Evolutionary conservation across 2,888 invertebrate genomes (phyloP).

Genomic region (Torymus auratus): DNA sequence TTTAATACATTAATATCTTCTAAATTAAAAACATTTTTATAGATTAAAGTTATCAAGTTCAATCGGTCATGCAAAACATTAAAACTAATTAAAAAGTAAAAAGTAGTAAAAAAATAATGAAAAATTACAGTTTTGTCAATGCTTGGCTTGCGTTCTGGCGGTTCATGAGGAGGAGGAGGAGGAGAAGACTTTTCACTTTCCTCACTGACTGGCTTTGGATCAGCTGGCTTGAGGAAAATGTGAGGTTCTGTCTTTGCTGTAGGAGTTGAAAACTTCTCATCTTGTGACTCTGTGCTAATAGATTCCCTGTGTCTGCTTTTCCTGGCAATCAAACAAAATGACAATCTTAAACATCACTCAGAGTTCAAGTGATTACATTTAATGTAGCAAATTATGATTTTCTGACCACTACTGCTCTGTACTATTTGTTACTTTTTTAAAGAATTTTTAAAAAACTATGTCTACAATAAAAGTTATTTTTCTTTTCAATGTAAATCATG

Average conservation of each 20-base stretch:
- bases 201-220: conserved; percentile 68
- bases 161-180: conserved; percentile 40
- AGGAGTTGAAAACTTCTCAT: conserved; percentile 62
- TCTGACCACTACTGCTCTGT: too few species aligned
- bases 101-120: neutral
- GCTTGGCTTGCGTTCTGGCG: conserved; percentile 63
- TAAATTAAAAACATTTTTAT: too few species aligned
- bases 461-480: too few species aligned
- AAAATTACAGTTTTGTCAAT: conserved; percentile 68
- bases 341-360: conserved; percentile 11
- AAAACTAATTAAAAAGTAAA: conserved; percentile 12
- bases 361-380: conserved; percentile 1
- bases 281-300: conserved; percentile 62
- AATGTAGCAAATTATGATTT: too few species aligned
- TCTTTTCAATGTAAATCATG: too few species aligned
- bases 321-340: conserved; percentile 60
- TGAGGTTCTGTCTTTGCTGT: conserved; percentile 62
- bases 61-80: neutral
- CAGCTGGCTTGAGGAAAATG: conserved; percentile 72
- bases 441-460: too few species aligned
- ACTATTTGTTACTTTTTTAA: too few species aligned
- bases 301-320: conserved; percentile 70
- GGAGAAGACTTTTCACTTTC: conserved; percentile 59
- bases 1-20: too few species aligned
- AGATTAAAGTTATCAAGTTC: too few species aligned